phyloP scores from a whole-genome alignment of 2,113 vertebrate species.

The Hydrolagus affinis region DNA sequence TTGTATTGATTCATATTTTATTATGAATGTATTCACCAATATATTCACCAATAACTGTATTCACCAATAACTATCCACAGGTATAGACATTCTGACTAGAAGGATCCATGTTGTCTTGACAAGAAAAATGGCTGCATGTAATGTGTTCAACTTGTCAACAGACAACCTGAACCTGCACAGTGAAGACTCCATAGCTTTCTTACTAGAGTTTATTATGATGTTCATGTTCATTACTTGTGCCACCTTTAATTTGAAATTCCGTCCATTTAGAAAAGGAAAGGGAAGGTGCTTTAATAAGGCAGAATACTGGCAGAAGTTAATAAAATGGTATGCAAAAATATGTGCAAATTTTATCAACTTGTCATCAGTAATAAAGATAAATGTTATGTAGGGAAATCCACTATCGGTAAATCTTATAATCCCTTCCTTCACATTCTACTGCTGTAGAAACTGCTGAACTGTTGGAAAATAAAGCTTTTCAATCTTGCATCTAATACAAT shows the following conservation, averaged over 20 bases:
- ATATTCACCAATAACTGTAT: too few species aligned
- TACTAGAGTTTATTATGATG: slow-evolving; percentile 21
- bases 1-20: too few species aligned
- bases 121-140: background rate
- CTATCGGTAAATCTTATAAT: slow-evolving; percentile 29
- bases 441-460: slow-evolving; percentile 20
- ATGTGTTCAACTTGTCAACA: slow-evolving; percentile 23
- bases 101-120: background rate
- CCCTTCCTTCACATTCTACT: background rate
- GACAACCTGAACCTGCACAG: slow-evolving; percentile 5
- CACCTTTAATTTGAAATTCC: slow-evolving; percentile 16
- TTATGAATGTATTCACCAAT: too few species aligned
- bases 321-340: slow-evolving; percentile 29
- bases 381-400: slow-evolving; percentile 21
- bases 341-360: slow-evolving; percentile 29
- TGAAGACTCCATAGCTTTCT: slow-evolving; percentile 19
- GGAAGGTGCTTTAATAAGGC: background rate
- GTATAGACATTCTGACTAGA: background rate
- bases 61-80: background rate
- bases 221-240: slow-evolving; percentile 27
- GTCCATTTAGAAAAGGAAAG: slow-evolving; percentile 26
- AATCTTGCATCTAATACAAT: slow-evolving; percentile 23
- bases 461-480: slow-evolving; percentile 17
- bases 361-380: slow-evolving; percentile 32
- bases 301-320: background rate